Evolutionary conservation across 2,113 vertebrate species (phyloP).

Genomic region (Bubo bubo): DNA sequence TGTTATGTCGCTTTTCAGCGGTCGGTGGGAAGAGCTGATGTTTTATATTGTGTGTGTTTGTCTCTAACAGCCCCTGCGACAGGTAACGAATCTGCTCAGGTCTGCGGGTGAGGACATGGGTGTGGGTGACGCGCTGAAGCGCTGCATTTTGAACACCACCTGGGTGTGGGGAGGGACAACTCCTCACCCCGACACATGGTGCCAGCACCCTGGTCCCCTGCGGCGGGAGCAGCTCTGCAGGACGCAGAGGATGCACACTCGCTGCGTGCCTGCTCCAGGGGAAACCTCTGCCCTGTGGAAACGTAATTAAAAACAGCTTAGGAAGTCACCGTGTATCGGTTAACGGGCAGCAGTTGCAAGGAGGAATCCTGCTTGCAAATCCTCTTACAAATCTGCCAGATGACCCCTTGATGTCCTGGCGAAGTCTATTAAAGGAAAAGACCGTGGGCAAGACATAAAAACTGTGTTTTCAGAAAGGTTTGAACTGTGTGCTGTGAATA

Average conservation of each 20-base stretch:
- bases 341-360: not conserved
- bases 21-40: not conserved
- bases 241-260: too few species aligned
- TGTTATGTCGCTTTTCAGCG: not conserved
- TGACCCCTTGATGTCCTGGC: not conserved
- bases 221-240: not conserved
- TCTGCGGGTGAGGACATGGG: not conserved
- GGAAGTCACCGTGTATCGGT: accelerated
- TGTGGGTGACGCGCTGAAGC: not conserved
- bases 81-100: accelerated
- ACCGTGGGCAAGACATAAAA: accelerated
- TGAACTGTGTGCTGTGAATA: accelerated
- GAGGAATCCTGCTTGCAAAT: not conserved
- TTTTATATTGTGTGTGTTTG: accelerated
- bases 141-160: not conserved
- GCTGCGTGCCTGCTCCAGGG: not conserved
- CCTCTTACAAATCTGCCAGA: not conserved
- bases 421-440: not conserved
- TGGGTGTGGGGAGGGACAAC: not conserved
- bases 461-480: not conserved
- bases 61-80: not conserved
- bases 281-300: not conserved
- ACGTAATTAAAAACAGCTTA: too few species aligned
- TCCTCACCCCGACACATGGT: not conserved
- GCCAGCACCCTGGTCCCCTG: not conserved